Evolutionary conservation across 2,797 vertebrate species (phyloP).

Genomic region (Limosa lapponica): DNA sequence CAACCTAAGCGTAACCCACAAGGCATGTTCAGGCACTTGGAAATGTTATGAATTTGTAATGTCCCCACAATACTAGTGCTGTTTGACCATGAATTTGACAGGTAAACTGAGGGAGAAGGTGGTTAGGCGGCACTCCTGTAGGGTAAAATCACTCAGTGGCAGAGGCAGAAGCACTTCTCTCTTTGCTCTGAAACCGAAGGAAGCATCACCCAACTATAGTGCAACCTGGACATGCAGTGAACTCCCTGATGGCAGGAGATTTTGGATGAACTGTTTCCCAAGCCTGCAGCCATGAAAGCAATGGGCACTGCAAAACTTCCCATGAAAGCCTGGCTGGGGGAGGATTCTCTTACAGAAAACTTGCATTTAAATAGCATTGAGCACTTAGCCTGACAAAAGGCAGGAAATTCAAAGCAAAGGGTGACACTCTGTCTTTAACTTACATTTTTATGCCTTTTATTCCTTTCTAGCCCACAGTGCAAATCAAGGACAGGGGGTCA

Average conservation of each 20-base stretch:
- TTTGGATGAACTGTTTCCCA: background rate
- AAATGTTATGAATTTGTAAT: background rate
- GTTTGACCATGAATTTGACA: background rate
- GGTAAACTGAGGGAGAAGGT: background rate
- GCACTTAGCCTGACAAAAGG: constrained; percentile 56
- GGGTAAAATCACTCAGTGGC: background rate
- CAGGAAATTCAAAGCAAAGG: constrained; percentile 65
- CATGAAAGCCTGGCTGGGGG: background rate
- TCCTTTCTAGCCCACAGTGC: background rate
- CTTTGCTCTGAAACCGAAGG: background rate
- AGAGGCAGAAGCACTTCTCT: background rate
- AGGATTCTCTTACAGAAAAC: background rate
- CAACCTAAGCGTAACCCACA: background rate
- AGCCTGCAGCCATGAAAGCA: background rate
- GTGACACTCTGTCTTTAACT: constrained; percentile 39
- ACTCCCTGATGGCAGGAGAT: background rate
- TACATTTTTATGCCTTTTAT: constrained; percentile 62
- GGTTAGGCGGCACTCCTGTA: too few species aligned
- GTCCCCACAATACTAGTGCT: background rate
- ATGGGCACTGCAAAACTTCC: background rate
- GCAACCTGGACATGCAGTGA: background rate
- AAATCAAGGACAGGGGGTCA: constrained; percentile 49
- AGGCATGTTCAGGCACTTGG: background rate
- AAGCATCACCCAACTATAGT: background rate
- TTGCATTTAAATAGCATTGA: constrained; percentile 55